Base-by-base conservation (phyloP, 2,888 invertebrate genomes). In the Formica aserva region DNA sequence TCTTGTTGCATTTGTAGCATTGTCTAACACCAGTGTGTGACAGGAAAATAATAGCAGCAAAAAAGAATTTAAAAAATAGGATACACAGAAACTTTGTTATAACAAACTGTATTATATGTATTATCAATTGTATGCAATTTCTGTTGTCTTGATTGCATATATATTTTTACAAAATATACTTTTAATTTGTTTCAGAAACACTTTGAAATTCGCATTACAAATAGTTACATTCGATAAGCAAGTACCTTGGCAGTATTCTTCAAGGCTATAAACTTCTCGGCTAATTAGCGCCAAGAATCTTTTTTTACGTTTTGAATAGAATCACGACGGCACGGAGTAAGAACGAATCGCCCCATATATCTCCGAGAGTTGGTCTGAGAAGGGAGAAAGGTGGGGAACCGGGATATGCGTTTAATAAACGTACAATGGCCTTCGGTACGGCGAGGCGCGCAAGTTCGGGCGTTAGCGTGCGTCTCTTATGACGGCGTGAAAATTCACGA, bases 401-500 rank as follows among this genome's bases (percentile, higher is more conserved):
- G n/a, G 52, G 71, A 22, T 75, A 52, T 41, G 86, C 88, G 86
- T 91, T 91, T 91, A 91, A 91, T 91, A 91, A 91, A 90, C 87
- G 90, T 76, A 86, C 86, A 88, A 85, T 71, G 75, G 85, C 65
- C 57, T 86, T 86, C 75, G 71, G 86, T 76, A 57, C 11, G 84
- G 71, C 85, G 82, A 32, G 71, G 82, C 82, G 63, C 75, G 81
- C 71, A 83, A 86, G 85, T 83, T 86, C 67, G 76, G 62, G 77
- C 69, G 76, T 82, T 63, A 82, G 65, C 81, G 62, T 78, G 76
- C 85, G 84, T 86, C 84, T 72, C 85, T 85, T 86, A 84, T 67
- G 80, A 38, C 69, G 74, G 88, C 87, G 91, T 89, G 91, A 92
- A 92, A 92, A 91, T 92, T 91, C 86, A 88, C 92, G 91, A 93